Evolutionary conservation across 1,140 invertebrate species (phyloP).

Genomic region (Pogonognathellus flavescens): DNA sequence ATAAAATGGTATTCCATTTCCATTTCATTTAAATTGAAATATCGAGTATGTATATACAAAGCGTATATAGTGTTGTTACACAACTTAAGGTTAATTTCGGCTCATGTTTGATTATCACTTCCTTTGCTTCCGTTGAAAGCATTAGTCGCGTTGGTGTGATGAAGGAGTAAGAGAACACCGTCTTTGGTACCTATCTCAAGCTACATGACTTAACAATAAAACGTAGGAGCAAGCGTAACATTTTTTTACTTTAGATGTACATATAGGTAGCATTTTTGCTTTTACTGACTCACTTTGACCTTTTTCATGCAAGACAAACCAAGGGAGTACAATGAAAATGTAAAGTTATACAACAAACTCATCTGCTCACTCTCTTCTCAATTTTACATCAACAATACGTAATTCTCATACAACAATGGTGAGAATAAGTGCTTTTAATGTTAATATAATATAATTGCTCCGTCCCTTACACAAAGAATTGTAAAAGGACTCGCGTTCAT

Average conservation of each 20-base stretch:
- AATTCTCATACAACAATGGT: too few species aligned
- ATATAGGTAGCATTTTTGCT: neutral
- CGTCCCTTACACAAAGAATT: too few species aligned
- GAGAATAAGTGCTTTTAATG: too few species aligned
- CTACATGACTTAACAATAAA: neutral
- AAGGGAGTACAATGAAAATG: neutral
- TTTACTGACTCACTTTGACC: neutral
- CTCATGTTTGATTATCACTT: conserved; percentile 39
- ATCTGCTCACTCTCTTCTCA: neutral
- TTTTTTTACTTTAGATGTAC: neutral
- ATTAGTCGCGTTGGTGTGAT: neutral
- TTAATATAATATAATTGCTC: too few species aligned
- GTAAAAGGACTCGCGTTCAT: too few species aligned
- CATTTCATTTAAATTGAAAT: conserved; percentile 8
- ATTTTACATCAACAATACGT: neutral
- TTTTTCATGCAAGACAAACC: conserved; percentile 9
- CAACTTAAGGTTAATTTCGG: neutral
- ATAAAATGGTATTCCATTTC: neutral
- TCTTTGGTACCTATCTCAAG: neutral
- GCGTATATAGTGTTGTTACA: neutral
- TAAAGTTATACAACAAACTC: neutral
- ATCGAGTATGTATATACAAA: neutral
- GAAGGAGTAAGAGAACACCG: too few species aligned
- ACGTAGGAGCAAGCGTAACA: neutral
- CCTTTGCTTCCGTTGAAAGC: conserved; percentile 21